Percentiles rank a stretch among this genome's conserved stretches.
Conservation (phyloP, 64 coral and sea anemone genomes). For the Astreopora myriophthalma region DNA sequence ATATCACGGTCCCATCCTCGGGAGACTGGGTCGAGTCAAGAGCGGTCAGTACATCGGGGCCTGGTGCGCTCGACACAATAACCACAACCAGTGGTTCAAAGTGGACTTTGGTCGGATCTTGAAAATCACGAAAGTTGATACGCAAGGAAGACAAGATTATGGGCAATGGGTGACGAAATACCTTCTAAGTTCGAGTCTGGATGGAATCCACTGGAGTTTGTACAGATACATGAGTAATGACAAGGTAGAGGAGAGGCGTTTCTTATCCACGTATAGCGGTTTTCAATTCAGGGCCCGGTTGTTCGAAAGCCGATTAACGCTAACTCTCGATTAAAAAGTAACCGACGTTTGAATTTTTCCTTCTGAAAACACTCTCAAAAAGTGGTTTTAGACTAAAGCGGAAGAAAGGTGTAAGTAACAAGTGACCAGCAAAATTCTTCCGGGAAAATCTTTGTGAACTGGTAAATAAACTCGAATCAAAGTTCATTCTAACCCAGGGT, state of each 20-base stretch:
- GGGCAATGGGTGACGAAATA: conserved; percentile 82
- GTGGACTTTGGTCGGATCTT: conserved; percentile 58
- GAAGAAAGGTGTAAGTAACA: too few relatives aligned
- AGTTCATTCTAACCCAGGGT: too few relatives aligned
- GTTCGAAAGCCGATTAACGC: too few relatives aligned
- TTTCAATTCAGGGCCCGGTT: too few relatives aligned
- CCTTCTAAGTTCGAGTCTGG: conserved; percentile 46
- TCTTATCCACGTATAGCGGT: background rate
- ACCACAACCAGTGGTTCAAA: conserved; percentile 84
- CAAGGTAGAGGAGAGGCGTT: background rate
- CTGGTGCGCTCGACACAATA: conserved; percentile 74
- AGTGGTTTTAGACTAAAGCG: too few relatives aligned
- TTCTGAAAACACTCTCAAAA: too few relatives aligned
- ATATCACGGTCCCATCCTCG: conserved; percentile 24
- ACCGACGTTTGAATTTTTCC: too few relatives aligned
- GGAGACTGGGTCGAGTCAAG: conserved; percentile 40
- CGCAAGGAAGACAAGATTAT: conserved; percentile 68
- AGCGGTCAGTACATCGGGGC: conserved; percentile 53
- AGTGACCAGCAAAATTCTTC: too few relatives aligned
- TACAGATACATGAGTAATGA: conserved; percentile 44
- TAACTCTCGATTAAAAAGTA: too few relatives aligned
- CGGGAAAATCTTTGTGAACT: too few relatives aligned
- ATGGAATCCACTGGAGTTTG: conserved; percentile 59
- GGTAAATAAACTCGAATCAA: too few relatives aligned
- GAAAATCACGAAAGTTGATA: conserved; percentile 83